Conservation (phyloP, 2,113 vertebrate genomes). For the Calcarius ornatus region DNA sequence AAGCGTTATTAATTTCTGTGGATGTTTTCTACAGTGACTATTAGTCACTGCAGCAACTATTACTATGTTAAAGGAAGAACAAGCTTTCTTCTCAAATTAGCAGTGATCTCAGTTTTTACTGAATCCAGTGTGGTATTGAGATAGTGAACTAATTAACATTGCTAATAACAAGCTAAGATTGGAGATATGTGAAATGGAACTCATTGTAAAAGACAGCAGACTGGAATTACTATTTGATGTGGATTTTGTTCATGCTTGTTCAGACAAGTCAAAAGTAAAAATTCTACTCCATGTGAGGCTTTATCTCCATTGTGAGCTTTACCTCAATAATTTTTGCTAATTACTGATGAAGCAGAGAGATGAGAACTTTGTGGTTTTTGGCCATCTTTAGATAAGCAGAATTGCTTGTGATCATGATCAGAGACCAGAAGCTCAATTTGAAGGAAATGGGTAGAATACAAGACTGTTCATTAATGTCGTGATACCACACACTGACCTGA, state of each 20-base stretch:
- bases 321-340: background rate
- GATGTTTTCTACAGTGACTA: background rate
- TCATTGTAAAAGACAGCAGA: background rate
- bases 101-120: background rate
- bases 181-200: background rate
- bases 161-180: background rate
- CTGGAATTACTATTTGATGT: conserved; percentile 10
- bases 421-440: background rate
- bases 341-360: background rate
- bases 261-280: conserved; percentile 23
- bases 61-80: background rate
- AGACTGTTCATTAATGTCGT: background rate
- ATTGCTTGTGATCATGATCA: background rate
- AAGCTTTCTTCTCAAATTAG: conserved; percentile 6
- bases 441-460: background rate
- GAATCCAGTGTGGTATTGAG: background rate
- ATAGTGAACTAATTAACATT: conserved; percentile 29
- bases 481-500: background rate
- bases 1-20: background rate
- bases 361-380: background rate
- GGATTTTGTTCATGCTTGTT: conserved; percentile 36
- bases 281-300: background rate
- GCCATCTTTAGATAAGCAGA: background rate
- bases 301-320: background rate
- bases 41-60: background rate